Evolutionary conservation across 2,797 vertebrate genomes (phyloP).

Genomic region (Amblyraja radiata): DNA sequence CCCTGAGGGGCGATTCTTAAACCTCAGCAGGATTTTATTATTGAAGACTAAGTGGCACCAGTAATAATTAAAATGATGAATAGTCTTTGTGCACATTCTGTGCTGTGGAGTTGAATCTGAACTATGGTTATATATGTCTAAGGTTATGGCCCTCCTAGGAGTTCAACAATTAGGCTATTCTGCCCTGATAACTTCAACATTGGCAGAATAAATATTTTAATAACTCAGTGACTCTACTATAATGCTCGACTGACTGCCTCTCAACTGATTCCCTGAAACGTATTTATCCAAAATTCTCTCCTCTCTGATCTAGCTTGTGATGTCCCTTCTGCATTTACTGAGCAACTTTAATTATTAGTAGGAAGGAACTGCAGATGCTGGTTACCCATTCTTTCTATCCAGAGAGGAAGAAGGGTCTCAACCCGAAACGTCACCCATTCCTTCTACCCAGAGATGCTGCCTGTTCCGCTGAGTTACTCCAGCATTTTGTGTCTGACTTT

Average conservation of each 20-base stretch:
- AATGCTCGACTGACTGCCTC: not conserved
- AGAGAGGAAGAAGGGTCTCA: too few species aligned
- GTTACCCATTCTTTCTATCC: too few species aligned
- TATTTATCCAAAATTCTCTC: not conserved
- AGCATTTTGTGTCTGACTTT: not conserved
- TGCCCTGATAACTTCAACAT: slow-evolving; percentile 2
- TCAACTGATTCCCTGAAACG: not conserved
- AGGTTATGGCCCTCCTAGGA: not conserved
- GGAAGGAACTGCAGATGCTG: too few species aligned
- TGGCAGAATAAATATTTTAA: not conserved
- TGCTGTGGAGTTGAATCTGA: slow-evolving; percentile 7
- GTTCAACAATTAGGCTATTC: not conserved
- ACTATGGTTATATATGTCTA: not conserved
- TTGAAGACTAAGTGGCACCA: slow-evolving; percentile 30
- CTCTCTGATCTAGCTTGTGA: not conserved
- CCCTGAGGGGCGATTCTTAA: slow-evolving; percentile 1
- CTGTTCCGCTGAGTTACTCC: too few species aligned
- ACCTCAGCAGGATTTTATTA: slow-evolving; percentile 33
- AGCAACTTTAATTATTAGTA: not conserved
- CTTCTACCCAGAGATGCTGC: too few species aligned
- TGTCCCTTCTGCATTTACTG: not conserved
- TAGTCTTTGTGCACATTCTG: slow-evolving; percentile 7
- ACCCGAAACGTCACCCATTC: too few species aligned
- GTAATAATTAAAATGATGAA: slow-evolving; percentile 32
- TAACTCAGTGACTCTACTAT: not conserved